phyloP scores from a whole-genome alignment of 1,140 invertebrate species.

The Drosophila rufa region DNA sequence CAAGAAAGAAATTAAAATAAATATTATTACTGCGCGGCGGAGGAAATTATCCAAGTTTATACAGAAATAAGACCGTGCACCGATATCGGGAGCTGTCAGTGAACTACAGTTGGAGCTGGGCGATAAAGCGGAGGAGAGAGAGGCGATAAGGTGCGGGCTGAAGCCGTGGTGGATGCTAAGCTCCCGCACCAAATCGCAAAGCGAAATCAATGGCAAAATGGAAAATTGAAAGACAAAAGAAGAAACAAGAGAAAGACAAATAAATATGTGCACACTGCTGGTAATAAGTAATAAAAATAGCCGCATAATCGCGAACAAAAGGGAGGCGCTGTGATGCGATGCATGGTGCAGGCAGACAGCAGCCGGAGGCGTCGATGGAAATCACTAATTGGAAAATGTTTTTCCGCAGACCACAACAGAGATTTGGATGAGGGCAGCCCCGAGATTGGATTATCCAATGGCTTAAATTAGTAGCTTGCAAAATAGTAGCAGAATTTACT shows the following conservation, averaged over 20 bases:
- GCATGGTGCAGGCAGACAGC: conserved; percentile 6
- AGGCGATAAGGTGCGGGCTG: conserved; percentile 39
- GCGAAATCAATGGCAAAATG: conserved; percentile 51
- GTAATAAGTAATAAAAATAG: conserved; percentile 49
- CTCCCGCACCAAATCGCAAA: neutral
- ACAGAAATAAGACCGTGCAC: conserved; percentile 1
- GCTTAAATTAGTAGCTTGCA: conserved; percentile 38
- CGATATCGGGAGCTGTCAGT: conserved; percentile 18
- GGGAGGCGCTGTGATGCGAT: conserved; percentile 17
- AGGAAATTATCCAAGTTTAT: neutral
- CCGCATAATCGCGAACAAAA: conserved; percentile 53
- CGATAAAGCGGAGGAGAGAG: conserved; percentile 46
- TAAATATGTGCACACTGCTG: conserved; percentile 10
- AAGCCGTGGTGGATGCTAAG: conserved; percentile 36
- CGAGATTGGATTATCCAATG: conserved; percentile 31
- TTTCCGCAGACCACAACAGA: conserved; percentile 20
- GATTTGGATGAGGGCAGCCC: conserved; percentile 31
- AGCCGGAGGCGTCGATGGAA: conserved; percentile 37
- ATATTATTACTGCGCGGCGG: neutral
- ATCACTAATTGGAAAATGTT: conserved; percentile 71
- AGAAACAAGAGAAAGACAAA: conserved; percentile 30
- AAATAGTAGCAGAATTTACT: conserved; percentile 21
- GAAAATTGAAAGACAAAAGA: conserved; percentile 48
- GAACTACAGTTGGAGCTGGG: conserved; percentile 26
- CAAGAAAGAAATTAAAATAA: conserved; percentile 15